phyloP scores from a whole-genome alignment of 2,113 vertebrate species.

The Oryzias javanicus region DNA sequence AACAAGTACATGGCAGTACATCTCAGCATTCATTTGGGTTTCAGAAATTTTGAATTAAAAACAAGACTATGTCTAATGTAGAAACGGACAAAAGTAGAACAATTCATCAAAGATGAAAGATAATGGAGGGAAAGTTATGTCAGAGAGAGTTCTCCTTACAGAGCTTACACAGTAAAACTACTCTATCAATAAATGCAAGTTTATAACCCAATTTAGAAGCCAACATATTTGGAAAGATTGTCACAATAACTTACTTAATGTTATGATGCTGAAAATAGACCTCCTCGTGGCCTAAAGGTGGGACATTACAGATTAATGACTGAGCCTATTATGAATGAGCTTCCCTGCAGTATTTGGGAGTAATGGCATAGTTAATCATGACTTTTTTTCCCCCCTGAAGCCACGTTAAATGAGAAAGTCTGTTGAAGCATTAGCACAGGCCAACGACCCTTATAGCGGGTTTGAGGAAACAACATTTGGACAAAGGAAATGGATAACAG shows the following conservation, averaged over 20 bases:
- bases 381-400: conserved; percentile 32
- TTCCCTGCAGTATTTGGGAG: conserved; percentile 20
- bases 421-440: conserved; percentile 12
- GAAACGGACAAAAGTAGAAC: too few species aligned
- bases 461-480: background rate
- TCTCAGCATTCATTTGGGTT: too few species aligned
- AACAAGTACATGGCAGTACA: too few species aligned
- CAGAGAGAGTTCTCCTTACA: too few species aligned
- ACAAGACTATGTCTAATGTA: too few species aligned
- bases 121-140: too few species aligned
- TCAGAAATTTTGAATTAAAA: too few species aligned
- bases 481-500: background rate
- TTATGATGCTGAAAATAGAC: conserved; percentile 42
- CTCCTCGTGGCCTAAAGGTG: conserved; percentile 12
- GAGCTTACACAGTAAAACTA: too few species aligned
- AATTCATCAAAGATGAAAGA: too few species aligned
- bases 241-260: conserved; percentile 16
- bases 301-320: conserved; percentile 32
- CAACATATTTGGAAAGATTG: background rate
- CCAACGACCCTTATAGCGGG: background rate
- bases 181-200: too few species aligned
- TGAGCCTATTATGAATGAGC: conserved; percentile 27
- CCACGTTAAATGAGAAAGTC: conserved; percentile 26
- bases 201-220: too few species aligned
- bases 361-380: conserved; percentile 42